These are phyloP conservation scores for Cephonodes hylas DNA, from an alignment of 2,888 invertebrate species.

Conservation along the genomic window DNA sequence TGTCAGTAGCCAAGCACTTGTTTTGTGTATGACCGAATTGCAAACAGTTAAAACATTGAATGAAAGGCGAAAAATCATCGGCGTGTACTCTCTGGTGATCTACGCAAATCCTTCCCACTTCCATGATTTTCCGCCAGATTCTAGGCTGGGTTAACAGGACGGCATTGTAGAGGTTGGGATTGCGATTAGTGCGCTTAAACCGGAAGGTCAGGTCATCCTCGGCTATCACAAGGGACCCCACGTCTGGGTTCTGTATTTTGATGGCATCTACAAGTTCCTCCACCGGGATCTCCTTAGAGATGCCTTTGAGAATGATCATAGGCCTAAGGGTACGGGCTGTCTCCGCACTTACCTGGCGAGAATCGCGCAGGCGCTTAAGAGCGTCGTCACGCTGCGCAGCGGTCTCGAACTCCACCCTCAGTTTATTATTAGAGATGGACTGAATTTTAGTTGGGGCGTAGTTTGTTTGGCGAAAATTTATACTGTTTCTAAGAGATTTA, in stretches of 20 bases:
- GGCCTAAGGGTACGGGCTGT: no score
- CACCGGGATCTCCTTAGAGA: no score
- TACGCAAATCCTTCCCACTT: conserved; percentile 7
- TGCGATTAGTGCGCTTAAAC: conserved; percentile 7
- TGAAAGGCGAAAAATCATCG: conserved; percentile 18
- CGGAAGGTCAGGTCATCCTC: background rate
- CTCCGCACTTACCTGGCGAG: no score
- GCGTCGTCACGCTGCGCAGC: no score
- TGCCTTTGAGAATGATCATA: no score
- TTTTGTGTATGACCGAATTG: conserved; percentile 21
- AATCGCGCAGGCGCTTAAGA: no score
- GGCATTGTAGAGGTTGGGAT: conserved; percentile 15
- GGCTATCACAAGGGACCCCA: background rate
- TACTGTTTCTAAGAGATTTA: no score
- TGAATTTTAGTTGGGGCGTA: no score
- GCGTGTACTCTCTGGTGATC: conserved; percentile 19
- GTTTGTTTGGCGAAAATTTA: no score
- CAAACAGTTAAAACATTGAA: conserved; percentile 23
- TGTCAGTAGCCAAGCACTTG: conserved; percentile 1
- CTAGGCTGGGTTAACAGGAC: conserved; percentile 2
- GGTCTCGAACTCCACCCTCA: no score
- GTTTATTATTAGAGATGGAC: no score
- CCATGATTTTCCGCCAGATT: background rate
- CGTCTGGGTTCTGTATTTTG: background rate
- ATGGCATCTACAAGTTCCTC: background rate